Evolutionary conservation across 53 echinoderm and acorn worm genomes (phyloP).

Genomic region (Arbacia lixula): DNA sequence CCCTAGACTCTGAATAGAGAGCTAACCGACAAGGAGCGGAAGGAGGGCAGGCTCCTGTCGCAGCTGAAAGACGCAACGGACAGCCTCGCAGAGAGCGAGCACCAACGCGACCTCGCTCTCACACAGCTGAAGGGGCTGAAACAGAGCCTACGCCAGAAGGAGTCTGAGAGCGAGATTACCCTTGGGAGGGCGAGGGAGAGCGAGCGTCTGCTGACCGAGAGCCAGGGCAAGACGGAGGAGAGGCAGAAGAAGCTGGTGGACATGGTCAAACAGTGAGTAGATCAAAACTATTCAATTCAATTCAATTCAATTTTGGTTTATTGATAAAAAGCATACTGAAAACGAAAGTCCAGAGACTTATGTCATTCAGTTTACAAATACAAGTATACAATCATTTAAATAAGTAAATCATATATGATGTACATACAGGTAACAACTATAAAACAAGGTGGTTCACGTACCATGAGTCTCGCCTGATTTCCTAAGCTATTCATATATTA

Average conservation of each 20-base stretch:
- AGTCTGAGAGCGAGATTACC: constrained; percentile 60
- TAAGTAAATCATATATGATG: no score
- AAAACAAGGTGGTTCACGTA: no score
- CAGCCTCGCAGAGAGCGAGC: constrained; percentile 69
- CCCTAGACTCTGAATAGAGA: constrained; percentile 77
- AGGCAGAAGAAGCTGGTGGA: constrained; percentile 75
- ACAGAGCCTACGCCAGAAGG: constrained; percentile 66
- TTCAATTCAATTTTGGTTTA: no score
- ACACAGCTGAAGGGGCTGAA: constrained; percentile 75
- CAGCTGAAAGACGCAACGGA: constrained; percentile 77
- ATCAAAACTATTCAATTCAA: not conserved
- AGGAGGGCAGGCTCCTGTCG: constrained; percentile 64
- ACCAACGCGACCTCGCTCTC: constrained; percentile 68
- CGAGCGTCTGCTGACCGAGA: constrained; percentile 66
- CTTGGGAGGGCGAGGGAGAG: constrained; percentile 65
- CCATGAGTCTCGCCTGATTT: no score
- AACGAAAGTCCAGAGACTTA: no score
- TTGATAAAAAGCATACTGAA: no score
- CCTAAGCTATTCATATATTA: no score
- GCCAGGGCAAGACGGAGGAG: constrained; percentile 76
- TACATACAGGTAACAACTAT: no score
- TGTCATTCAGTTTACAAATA: no score
- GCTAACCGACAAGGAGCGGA: constrained; percentile 80
- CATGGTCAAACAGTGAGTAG: constrained; percentile 85
- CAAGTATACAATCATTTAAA: no score